phyloP scores from a whole-genome alignment of 2,113 vertebrate genomes.

The Cettia cetti region DNA sequence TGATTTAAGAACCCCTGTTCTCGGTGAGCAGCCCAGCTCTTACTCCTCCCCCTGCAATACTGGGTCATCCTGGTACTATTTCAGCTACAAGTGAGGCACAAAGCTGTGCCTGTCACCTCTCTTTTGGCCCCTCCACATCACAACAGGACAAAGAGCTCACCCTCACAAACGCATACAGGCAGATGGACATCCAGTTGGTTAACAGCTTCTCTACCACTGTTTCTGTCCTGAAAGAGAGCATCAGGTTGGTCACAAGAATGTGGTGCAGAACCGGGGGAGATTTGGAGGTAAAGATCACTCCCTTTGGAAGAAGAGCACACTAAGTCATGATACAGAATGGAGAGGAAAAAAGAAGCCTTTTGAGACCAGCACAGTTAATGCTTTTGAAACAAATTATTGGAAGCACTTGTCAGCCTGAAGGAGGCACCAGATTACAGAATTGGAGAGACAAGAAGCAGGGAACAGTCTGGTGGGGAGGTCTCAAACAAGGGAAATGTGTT shows the following conservation, averaged over 20 bases:
- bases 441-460: neutral
- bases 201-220: conserved; percentile 96
- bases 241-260: neutral
- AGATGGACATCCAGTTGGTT: conserved; percentile 99
- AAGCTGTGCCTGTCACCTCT: neutral
- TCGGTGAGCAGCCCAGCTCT: neutral
- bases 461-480: neutral
- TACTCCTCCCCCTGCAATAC: neutral
- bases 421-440: conserved; percentile 22
- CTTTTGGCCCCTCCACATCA: neutral
- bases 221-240: conserved; percentile 84
- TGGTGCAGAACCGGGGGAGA: neutral
- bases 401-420: neutral
- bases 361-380: neutral
- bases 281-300: neutral
- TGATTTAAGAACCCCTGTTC: neutral
- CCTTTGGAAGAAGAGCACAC: neutral
- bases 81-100: neutral
- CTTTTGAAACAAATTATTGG: neutral
- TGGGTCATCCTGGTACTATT: neutral
- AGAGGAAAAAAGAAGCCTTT: neutral
- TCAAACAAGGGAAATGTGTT: neutral
- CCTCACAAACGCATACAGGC: conserved; percentile 91
- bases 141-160: conserved; percentile 64
- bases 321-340: neutral